These are phyloP conservation scores for Heliconius erato DNA, from an alignment of 2,888 invertebrate genomes.

Conservation along the genomic window DNA sequence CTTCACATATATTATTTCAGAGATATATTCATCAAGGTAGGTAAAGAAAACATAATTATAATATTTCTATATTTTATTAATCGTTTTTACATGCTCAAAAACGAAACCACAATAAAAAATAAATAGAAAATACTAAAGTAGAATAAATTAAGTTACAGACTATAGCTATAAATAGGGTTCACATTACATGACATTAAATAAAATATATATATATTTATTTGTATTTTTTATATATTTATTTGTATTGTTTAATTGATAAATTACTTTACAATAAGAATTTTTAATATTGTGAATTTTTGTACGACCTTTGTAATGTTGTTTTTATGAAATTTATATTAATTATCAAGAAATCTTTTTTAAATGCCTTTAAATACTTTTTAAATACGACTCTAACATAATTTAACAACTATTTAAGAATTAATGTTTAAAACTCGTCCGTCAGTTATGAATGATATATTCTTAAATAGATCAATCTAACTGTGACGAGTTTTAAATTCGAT, in stretches of 20 bases:
- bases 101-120: slow-evolving; percentile 35
- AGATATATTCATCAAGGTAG: not conserved
- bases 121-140: slow-evolving; percentile 34
- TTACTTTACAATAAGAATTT: not conserved
- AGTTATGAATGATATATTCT: slow-evolving; percentile 43
- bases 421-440: slow-evolving; percentile 50
- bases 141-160: slow-evolving; percentile 48
- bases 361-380: slow-evolving; percentile 5
- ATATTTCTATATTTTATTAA: slow-evolving; percentile 38
- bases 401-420: slow-evolving; percentile 10
- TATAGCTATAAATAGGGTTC: slow-evolving; percentile 8
- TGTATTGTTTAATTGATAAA: too few relatives aligned
- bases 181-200: not conserved
- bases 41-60: slow-evolving; percentile 22
- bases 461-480: slow-evolving; percentile 51
- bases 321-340: not conserved
- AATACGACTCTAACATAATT: slow-evolving; percentile 1
- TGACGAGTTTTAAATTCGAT: slow-evolving; percentile 54
- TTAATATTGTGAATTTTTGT: not conserved
- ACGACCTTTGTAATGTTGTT: not conserved
- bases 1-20: too few relatives aligned
- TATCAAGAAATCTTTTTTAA: not conserved
- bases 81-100: slow-evolving; percentile 37
- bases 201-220: not conserved
- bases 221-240: too few relatives aligned